Conservation (phyloP, 2,113 vertebrate genomes). For the Triplophysa tibetana region DNA sequence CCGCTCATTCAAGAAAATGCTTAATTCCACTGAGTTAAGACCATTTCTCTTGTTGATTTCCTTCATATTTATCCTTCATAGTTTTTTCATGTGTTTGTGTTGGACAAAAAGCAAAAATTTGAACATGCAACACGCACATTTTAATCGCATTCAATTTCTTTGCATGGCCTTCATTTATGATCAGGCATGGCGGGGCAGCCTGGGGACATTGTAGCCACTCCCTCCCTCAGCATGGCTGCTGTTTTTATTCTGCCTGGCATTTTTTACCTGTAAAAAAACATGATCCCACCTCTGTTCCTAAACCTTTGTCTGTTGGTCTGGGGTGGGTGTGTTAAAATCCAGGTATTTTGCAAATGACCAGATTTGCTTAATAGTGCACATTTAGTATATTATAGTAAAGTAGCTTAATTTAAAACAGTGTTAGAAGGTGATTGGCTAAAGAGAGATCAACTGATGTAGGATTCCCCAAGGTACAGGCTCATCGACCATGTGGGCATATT, state of each 20-base stretch:
- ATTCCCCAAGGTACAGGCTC: no score
- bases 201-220: slow-evolving; percentile 47
- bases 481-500: no score
- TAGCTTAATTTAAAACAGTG: no score
- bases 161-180: slow-evolving; percentile 72
- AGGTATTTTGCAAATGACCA: not conserved
- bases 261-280: not conserved
- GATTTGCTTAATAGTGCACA: not conserved
- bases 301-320: not conserved
- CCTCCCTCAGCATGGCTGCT: slow-evolving; percentile 30
- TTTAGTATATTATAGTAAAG: no score
- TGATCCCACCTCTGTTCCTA: not conserved
- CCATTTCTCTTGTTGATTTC: not conserved
- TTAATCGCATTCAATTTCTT: not conserved
- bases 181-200: slow-evolving; percentile 51
- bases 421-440: no score
- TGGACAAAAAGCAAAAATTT: slow-evolving; percentile 8
- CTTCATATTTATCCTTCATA: not conserved
- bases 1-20: no score
- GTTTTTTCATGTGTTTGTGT: slow-evolving; percentile 31
- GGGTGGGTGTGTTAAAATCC: not conserved
- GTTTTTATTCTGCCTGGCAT: slow-evolving; percentile 4
- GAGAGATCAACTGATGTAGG: no score
- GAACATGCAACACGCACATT: not conserved
- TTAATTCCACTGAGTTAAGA: not conserved